phyloP scores from a whole-genome alignment of 2,888 invertebrate species.

The Oligia strigilis region DNA sequence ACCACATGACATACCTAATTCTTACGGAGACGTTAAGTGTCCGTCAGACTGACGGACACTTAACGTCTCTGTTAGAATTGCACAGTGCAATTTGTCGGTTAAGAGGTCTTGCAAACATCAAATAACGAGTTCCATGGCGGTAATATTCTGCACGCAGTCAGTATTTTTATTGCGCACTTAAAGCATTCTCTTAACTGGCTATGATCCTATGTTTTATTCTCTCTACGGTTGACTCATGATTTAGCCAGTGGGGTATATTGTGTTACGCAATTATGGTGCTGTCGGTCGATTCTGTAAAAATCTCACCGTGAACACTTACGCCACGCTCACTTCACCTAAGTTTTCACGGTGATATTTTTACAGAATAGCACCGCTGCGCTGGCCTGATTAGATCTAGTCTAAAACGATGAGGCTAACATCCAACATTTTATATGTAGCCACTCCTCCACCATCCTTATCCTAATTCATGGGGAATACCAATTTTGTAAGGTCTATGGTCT shows the following conservation, averaged over 20 bases:
- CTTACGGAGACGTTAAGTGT: neutral
- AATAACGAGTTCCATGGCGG: neutral
- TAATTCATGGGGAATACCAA: neutral
- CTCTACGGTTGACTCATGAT: neutral
- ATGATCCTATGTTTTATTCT: neutral
- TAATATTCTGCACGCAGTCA: constrained; percentile 12
- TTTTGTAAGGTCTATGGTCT: neutral
- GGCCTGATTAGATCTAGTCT: neutral
- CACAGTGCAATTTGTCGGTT: constrained; percentile 6
- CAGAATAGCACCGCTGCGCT: no score
- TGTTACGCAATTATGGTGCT: no score
- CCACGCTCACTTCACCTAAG: no score
- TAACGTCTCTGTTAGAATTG: no score
- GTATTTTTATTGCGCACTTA: neutral
- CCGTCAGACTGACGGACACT: neutral
- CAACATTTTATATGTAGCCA: neutral
- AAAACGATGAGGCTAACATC: neutral
- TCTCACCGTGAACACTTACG: no score
- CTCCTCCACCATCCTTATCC: neutral
- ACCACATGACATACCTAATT: constrained; percentile 8
- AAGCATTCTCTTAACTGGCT: neutral
- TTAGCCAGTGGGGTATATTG: no score
- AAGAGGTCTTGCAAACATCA: constrained; percentile 31
- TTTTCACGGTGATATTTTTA: no score
- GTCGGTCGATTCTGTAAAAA: no score